Base-by-base conservation (phyloP, 2,797 vertebrate genomes). In the Tauraco hartlaubi region DNA sequence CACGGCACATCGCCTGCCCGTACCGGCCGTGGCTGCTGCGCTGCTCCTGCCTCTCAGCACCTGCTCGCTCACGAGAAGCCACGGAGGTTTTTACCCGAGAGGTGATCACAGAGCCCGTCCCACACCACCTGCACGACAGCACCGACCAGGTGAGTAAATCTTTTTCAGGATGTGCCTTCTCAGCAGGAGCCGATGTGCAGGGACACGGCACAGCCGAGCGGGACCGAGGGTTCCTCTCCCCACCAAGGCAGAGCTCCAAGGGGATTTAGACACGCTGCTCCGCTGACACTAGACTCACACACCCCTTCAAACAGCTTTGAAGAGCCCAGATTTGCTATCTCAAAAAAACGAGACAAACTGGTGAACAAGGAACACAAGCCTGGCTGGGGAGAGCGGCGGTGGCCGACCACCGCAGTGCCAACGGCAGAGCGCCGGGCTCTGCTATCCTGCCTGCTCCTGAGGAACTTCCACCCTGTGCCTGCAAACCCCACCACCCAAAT, bases 301-400 rank as follows among this genome's bases (percentile, higher is more conserved):
- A 2, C 2, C 10, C 7, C 12, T 29, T 8, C 12, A 5, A 31
- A 31, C 2, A 19, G 43, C 79, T 1, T 15, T 2, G 51, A 15
- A 15, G 62, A 73, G 3, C 46, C 72, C 83, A 49, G 41, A 43
- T n/a, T 6, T 33, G 0, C 7, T 4, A 22, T 3, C 22, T 58
- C 64, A 39, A 29, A 31, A 31, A n/a, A 9, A 7, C 0, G 13
- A 19, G 43, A 12, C 9, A 6, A 52, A 35, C 49, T 22, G 2
- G 0, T 0, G 2, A 37, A 7, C 25, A 6, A 46, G 76, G 37
- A 39, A 4, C n/a, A 0, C 9, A 5, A 84, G 71, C 48, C 28
- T 1, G 26, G 51, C 2, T 4, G 20, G 15, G 71, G 35, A 8
- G 25, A n/a, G 56, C 19, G 2, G 35, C 3, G 2, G 41, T 1